These are phyloP conservation scores for Aselliscus stoliczkanus DNA, from an alignment of 2,797 vertebrate genomes.

Conservation along the genomic window DNA sequence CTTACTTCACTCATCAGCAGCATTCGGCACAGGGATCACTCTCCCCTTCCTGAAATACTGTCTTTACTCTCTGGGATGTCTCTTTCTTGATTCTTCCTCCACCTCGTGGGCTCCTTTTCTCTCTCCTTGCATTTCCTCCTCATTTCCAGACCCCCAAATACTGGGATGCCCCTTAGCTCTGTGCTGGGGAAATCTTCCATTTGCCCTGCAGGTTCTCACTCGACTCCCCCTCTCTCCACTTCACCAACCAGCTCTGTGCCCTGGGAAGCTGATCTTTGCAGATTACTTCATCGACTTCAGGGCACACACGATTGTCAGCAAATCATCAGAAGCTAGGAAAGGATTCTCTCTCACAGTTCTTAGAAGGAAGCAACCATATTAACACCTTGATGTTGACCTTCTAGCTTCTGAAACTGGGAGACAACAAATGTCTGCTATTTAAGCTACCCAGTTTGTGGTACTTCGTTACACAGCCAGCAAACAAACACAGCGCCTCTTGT, in stretches of 20 bases:
- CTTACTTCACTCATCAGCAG: background rate
- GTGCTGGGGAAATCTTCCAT: background rate
- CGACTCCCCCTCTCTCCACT: rapidly evolving
- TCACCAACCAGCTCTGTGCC: background rate
- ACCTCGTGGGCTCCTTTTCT: background rate
- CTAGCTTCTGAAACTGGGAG: background rate
- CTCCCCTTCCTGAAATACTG: background rate
- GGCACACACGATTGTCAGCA: background rate
- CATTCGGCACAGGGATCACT: background rate
- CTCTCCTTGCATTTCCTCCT: background rate
- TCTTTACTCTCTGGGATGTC: background rate
- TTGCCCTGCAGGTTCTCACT: background rate
- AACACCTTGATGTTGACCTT: background rate
- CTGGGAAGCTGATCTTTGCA: background rate
- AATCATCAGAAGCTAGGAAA: background rate
- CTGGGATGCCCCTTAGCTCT: background rate
- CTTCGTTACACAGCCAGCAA: background rate
- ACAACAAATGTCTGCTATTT: background rate
- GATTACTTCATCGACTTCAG: background rate
- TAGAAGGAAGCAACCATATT: background rate
- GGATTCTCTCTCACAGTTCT: background rate
- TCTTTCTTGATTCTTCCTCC: background rate
- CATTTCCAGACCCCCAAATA: background rate
- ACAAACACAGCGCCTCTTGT: background rate
- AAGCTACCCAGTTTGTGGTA: background rate